Evolutionary conservation across 1,140 invertebrate genomes (phyloP).

Genomic region (Potamilus streckersoni): DNA sequence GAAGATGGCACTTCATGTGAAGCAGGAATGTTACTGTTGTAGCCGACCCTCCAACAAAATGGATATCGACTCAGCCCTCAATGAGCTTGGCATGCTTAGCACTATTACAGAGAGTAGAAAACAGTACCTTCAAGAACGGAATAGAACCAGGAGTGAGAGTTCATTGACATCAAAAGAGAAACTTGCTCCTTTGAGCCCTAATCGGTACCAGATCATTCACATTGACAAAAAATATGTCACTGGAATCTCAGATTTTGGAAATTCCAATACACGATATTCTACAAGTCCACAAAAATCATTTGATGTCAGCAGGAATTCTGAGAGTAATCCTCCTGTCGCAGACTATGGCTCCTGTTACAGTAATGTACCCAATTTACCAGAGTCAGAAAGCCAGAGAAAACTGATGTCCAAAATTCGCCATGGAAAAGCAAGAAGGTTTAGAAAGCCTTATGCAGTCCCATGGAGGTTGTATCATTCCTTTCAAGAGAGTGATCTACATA

Average conservation of each 20-base stretch:
- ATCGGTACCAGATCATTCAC: constrained; percentile 52
- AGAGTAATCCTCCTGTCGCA: constrained; percentile 6
- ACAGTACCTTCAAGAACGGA: constrained; percentile 50
- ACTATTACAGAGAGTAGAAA: constrained; percentile 51
- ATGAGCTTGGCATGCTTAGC: constrained; percentile 61
- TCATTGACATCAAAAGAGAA: constrained; percentile 15
- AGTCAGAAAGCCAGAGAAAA: constrained; percentile 15
- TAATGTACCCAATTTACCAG: constrained; percentile 19
- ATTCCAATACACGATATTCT: neutral
- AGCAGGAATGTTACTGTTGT: constrained; percentile 42
- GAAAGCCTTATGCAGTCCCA: constrained; percentile 60
- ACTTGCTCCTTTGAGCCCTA: neutral
- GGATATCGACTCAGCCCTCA: constrained; percentile 57
- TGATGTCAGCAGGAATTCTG: constrained; percentile 10
- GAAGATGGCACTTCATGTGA: constrained; percentile 8
- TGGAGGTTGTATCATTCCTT: constrained; percentile 52
- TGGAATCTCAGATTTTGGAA: constrained; percentile 34
- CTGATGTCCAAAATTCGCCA: constrained; percentile 34
- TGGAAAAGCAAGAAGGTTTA: constrained; percentile 39
- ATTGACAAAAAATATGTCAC: constrained; percentile 57
- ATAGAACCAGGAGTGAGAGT: constrained; percentile 36
- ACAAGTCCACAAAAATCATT: neutral
- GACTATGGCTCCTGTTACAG: constrained; percentile 6
- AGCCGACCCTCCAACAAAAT: constrained; percentile 27
- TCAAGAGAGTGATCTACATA: constrained; percentile 34